These are phyloP conservation scores for Nezara viridula DNA, from an alignment of 2,888 invertebrate species.

Conservation along the genomic window DNA sequence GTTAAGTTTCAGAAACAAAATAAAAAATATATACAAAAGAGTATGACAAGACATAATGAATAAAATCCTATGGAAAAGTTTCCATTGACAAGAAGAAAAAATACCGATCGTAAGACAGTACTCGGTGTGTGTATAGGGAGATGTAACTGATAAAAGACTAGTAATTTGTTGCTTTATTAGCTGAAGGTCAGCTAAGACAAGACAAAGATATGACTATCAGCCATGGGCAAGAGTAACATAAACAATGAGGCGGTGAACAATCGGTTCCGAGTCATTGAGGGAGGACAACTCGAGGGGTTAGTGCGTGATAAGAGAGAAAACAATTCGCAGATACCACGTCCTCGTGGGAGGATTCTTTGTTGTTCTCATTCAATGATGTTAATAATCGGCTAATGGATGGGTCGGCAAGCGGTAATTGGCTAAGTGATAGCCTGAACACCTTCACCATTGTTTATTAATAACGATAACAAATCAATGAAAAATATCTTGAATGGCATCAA, in stretches of 20 bases:
- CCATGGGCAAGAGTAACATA: neutral
- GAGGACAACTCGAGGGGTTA: neutral
- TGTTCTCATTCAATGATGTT: neutral
- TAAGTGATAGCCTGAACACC: neutral
- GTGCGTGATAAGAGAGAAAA: neutral
- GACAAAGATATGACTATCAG: neutral
- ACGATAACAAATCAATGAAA: neutral
- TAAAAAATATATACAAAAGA: no score
- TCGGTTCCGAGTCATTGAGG: constrained; percentile 38
- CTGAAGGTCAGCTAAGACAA: constrained; percentile 3
- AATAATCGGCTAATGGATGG: neutral
- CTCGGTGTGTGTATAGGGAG: neutral
- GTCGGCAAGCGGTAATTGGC: neutral
- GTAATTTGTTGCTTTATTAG: constrained; percentile 2
- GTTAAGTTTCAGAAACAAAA: no score
- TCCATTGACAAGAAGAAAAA: neutral
- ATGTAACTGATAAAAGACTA: neutral
- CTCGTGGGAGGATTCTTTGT: neutral
- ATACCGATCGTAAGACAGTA: neutral
- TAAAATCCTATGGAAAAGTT: no score
- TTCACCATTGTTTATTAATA: neutral
- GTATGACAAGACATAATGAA: no score
- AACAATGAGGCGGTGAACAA: constrained; percentile 28
- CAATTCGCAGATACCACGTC: neutral
- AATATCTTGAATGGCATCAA: no score